phyloP scores from a whole-genome alignment of 2,113 vertebrate genomes.

The Hystrix cristata region DNA sequence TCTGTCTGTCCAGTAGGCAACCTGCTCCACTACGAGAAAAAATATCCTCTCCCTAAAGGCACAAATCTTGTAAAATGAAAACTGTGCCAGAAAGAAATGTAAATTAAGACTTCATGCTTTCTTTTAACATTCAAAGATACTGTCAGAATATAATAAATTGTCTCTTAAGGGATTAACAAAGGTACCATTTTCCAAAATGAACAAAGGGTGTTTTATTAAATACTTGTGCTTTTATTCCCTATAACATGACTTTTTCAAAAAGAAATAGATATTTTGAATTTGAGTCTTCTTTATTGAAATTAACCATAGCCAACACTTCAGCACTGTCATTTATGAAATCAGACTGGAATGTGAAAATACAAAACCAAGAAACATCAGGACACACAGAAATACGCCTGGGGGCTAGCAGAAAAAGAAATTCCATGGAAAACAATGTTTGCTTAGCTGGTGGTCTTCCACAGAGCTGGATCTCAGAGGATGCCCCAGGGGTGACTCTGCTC shows the following conservation, averaged over 20 bases:
- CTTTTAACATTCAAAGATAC: constrained; percentile 53
- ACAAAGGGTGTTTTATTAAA: constrained; percentile 54
- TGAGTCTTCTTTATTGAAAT: constrained; percentile 52
- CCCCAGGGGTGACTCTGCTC: not conserved
- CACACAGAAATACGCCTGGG: not conserved
- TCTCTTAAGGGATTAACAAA: constrained; percentile 53
- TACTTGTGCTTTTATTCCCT: constrained; percentile 1
- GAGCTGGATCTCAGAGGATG: not conserved
- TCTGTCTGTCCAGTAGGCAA: not conserved
- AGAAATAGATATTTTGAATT: constrained; percentile 25
- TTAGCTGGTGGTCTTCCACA: not conserved
- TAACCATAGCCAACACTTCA: constrained; percentile 45
- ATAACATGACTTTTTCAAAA: constrained; percentile 32
- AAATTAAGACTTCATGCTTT: constrained; percentile 34
- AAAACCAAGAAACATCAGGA: not conserved
- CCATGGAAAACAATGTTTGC: not conserved
- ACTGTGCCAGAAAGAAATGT: constrained; percentile 1
- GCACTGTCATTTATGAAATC: constrained; percentile 29
- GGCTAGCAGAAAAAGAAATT: not conserved
- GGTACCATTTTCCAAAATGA: constrained; percentile 49
- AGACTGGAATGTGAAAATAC: constrained; percentile 7
- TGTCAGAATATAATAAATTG: constrained; percentile 55
- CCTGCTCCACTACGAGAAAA: not conserved
- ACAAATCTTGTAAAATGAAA: constrained; percentile 1
- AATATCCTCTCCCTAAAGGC: not conserved